Evolutionary conservation across 2,797 vertebrate genomes (phyloP).

Genomic region (Ciconia nigra): DNA sequence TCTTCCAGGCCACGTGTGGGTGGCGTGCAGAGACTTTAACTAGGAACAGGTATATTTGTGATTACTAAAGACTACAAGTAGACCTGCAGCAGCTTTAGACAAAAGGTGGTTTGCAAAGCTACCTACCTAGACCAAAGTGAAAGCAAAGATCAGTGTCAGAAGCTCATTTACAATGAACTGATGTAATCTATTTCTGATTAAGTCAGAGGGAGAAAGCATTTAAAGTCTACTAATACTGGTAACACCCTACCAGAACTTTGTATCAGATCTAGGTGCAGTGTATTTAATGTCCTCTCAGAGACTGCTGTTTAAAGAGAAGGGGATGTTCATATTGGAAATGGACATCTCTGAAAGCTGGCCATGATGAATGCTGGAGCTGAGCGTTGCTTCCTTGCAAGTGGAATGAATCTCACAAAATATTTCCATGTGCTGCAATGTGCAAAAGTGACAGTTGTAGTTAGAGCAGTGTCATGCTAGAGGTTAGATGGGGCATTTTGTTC

Average conservation of each 20-base stretch:
- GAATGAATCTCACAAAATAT: not conserved
- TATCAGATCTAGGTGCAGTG: not conserved
- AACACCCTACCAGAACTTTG: not conserved
- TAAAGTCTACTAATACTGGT: fast-evolving
- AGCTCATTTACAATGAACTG: not conserved
- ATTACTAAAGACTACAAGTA: not conserved
- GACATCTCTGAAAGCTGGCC: not conserved
- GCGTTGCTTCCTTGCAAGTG: not conserved
- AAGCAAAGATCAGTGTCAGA: not conserved
- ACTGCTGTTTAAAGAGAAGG: not conserved
- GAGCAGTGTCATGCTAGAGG: not conserved
- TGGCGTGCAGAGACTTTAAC: not conserved
- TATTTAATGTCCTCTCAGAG: not conserved
- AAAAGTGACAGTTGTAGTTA: not conserved
- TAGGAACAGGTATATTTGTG: not conserved
- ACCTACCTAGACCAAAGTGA: not conserved
- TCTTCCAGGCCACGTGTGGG: not conserved
- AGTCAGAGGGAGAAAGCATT: not conserved
- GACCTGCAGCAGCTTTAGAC: not conserved
- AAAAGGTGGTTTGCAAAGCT: not conserved
- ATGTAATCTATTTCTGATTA: not conserved
- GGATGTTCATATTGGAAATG: not conserved
- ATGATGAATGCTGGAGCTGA: not conserved
- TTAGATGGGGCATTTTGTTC: not conserved
- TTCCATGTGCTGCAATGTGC: not conserved